Evolutionary conservation across 2,888 invertebrate genomes (phyloP).

Genomic region (Zaprionus lineosus): DNA sequence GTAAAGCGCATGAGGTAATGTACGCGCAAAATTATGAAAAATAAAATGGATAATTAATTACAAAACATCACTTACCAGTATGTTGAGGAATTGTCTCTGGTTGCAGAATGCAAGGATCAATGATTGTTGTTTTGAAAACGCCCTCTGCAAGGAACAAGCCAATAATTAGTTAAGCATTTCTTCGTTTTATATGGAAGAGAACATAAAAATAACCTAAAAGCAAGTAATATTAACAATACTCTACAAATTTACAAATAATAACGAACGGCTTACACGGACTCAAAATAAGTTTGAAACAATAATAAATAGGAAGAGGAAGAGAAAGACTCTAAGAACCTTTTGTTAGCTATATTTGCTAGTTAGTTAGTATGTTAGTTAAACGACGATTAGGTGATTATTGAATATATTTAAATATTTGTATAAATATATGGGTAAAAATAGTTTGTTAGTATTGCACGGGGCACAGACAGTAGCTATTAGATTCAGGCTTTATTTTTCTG

Average conservation of each 20-base stretch:
- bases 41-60: background rate
- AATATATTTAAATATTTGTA: no score
- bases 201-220: constrained; percentile 60
- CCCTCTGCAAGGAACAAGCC: constrained; percentile 60
- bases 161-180: constrained; percentile 18
- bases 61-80: constrained; percentile 52
- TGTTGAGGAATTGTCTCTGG: constrained; percentile 33
- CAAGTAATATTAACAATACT: constrained; percentile 50
- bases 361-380: constrained; percentile 58
- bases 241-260: constrained; percentile 57
- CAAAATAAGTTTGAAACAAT: no score
- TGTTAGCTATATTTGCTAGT: constrained; percentile 56
- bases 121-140: constrained; percentile 58
- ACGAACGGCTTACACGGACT: constrained; percentile 46
- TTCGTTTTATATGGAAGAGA: background rate
- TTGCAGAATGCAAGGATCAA: constrained; percentile 47
- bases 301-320: constrained; percentile 35
- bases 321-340: constrained; percentile 62
- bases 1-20: constrained; percentile 52
- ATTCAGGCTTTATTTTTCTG: constrained; percentile 37
- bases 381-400: constrained; percentile 50
- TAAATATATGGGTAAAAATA: constrained; percentile 25
- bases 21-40: constrained; percentile 44
- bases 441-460: constrained; percentile 59
- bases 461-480: constrained; percentile 53